These are phyloP conservation scores for Drosophila prosaltans DNA, from an alignment of 1,140 invertebrate genomes.

Conservation along the genomic window DNA sequence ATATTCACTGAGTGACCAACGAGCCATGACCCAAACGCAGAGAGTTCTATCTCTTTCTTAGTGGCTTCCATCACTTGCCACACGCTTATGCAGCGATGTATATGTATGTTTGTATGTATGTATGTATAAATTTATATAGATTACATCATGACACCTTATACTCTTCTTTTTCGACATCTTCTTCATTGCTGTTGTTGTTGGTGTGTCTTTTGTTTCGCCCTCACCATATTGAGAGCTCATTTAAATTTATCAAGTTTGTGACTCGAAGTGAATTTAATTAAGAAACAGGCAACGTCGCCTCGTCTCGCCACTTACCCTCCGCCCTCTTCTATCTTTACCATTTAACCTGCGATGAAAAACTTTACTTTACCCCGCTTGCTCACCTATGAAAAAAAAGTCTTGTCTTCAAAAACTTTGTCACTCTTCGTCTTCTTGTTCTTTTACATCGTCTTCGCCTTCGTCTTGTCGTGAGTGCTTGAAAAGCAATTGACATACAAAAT, in stretches of 20 bases:
- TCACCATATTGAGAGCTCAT: conserved; percentile 36
- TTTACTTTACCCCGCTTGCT: conserved; percentile 7
- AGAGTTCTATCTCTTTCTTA: neutral
- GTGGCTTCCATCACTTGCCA: neutral
- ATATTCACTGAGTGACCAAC: neutral
- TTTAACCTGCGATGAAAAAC: conserved; percentile 27
- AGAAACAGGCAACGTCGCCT: conserved; percentile 37
- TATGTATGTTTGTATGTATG: neutral
- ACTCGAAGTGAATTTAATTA: conserved; percentile 62
- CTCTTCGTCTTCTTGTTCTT: conserved; percentile 35
- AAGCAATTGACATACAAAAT: conserved; percentile 68
- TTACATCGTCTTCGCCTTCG: neutral
- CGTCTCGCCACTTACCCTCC: neutral
- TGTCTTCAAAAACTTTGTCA: conserved; percentile 46
- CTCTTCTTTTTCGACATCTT: conserved; percentile 1
- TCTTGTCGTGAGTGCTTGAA: conserved; percentile 58
- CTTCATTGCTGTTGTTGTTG: conserved; percentile 1
- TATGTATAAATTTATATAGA: conserved; percentile 15
- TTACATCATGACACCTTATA: conserved; percentile 34
- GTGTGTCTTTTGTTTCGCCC: conserved; percentile 25
- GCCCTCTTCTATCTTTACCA: neutral
- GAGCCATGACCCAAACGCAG: neutral
- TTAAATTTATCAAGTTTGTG: conserved; percentile 59
- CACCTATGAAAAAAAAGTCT: conserved; percentile 16
- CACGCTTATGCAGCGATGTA: neutral